Conservation (phyloP, 1,140 invertebrate genomes). For the Yoshiicerus persimilis region DNA sequence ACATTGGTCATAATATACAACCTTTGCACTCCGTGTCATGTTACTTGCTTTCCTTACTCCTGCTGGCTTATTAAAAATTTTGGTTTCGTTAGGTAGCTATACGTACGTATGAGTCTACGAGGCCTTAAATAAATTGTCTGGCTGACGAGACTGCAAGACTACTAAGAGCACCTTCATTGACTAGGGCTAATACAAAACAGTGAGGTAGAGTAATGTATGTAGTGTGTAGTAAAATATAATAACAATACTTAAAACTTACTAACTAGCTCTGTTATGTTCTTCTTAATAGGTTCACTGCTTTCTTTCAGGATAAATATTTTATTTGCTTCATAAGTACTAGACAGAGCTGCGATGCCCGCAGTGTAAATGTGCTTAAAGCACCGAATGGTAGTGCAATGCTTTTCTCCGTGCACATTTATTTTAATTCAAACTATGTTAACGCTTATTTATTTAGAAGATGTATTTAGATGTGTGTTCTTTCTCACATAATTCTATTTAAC, state of each 20-base stretch:
- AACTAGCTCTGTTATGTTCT: neutral
- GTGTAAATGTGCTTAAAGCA: neutral
- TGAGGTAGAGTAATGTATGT: neutral
- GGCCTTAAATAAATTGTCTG: neutral
- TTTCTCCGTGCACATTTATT: neutral
- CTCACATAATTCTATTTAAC: no score
- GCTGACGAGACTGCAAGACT: neutral
- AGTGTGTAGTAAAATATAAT: neutral
- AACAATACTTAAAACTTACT: neutral
- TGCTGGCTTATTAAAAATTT: neutral
- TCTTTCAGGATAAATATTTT: neutral
- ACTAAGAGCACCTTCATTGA: neutral
- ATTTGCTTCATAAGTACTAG: neutral
- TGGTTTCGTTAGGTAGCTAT: neutral
- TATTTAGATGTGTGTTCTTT: no score
- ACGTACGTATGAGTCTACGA: neutral
- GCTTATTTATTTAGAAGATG: no score
- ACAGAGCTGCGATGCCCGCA: neutral
- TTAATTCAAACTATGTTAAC: no score
- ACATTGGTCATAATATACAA: conserved; percentile 31
- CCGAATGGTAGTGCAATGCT: no score
- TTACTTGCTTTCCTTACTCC: neutral
- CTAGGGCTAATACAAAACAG: neutral
- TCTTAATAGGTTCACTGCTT: neutral
- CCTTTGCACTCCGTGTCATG: conserved; percentile 16